A percentile compares a stretch with the other conserved stretches of the same genome.
Evolutionary conservation across 2,113 vertebrate species (phyloP).

Genomic region (Heterocephalus glaber): DNA sequence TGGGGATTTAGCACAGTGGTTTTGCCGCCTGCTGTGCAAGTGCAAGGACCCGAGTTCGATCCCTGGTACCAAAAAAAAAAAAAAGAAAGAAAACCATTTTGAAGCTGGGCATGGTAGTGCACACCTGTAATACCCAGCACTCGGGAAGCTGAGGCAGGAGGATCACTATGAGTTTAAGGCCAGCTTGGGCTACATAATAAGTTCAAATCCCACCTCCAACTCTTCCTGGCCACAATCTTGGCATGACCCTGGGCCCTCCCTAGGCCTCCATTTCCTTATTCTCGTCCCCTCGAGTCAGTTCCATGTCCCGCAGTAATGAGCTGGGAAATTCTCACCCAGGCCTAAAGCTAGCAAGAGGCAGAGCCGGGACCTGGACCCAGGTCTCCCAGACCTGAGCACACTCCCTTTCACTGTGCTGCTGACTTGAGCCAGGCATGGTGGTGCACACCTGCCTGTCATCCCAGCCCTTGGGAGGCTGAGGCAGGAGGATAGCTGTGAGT

Average conservation of each 20-base stretch:
- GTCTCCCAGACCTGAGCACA: background rate
- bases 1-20: too few relatives aligned
- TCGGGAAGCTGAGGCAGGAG: background rate
- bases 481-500: background rate
- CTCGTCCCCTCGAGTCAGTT: background rate
- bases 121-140: background rate
- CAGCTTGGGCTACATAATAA: background rate
- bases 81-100: background rate
- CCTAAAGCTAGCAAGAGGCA: background rate
- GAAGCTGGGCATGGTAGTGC: background rate
- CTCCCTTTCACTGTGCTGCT: background rate
- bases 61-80: too few relatives aligned
- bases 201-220: background rate
- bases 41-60: too few relatives aligned
- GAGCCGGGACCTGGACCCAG: background rate
- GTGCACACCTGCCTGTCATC: background rate
- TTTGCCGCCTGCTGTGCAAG: too few relatives aligned
- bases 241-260: background rate
- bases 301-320: rapidly evolving
- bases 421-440: background rate
- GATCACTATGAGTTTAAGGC: background rate
- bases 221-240: background rate
- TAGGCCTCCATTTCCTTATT: background rate
- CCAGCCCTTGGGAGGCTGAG: background rate
- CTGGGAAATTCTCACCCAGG: background rate